Base-by-base conservation (phyloP, 2,888 invertebrate species). In the Sarcophaga rosellei region DNA sequence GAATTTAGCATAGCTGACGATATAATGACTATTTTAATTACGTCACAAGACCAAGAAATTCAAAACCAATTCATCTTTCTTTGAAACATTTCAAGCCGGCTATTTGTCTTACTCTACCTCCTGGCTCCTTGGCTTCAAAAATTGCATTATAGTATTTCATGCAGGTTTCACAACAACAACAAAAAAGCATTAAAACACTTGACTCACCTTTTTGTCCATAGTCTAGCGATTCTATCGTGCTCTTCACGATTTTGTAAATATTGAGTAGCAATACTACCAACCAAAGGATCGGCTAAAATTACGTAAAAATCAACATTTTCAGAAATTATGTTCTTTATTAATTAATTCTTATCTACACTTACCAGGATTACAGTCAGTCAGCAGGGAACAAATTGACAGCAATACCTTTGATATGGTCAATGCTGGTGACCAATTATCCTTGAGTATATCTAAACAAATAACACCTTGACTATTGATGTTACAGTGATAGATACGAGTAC, bases 361-460 rank as follows among this genome's bases (percentile, higher is more conserved):
- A 98, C 98, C 98, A 94, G 99, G 99, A 95, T 99, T 99, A 93
- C 99, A 99, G 94, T 99, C 99, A 92, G 99, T 99, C 91, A 99
- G 95, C 92, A 99, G 95, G 90, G 99, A 99, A 95, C 99, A 99
- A 94, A 99, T 99, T 89, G 99, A 99, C 89, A 99, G 95, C 90
- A 99, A 95, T 89, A 99, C 99, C 95, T 99, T 99, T 88, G 98
- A 98, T 94, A 99, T 98, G 90, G 99, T 99, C 92, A 99, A 95
- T 66, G 99, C 99, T n/a, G 99, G 99, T 53, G 98, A 98, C 99
- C 99, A 99, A 94, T 99, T 99, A 94, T 99, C 99, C 94, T 99
- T 99, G 90, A 99, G 95, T 91, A 99, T 99, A 93, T 99, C 99
- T 94, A 99, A 95, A 94, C 99, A 99, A 93, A 99, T 99, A 86